Evolutionary conservation across 1,140 invertebrate species (phyloP).

Genomic region (Venustaconcha ellipsiformis): DNA sequence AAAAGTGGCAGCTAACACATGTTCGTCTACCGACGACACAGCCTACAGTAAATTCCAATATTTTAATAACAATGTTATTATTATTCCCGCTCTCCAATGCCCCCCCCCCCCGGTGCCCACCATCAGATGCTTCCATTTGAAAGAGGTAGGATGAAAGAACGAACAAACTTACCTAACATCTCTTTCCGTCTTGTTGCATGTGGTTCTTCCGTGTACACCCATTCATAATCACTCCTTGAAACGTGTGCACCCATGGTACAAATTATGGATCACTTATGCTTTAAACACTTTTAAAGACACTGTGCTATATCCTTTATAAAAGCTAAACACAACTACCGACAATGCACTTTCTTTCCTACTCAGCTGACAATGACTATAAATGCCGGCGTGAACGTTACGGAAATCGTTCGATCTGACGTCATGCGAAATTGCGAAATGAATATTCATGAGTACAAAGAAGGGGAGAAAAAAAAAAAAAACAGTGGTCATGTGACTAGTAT

Average conservation of each 20-base stretch:
- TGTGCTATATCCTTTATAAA: neutral
- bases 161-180: slow-evolving; percentile 84
- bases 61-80: too few relatives aligned
- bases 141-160: neutral
- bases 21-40: too few relatives aligned
- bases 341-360: neutral
- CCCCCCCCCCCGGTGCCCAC: too few relatives aligned
- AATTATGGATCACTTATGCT: neutral
- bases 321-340: neutral
- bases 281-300: neutral
- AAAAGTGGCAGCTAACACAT: too few relatives aligned
- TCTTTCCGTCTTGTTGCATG: slow-evolving; percentile 94
- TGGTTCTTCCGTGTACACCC: slow-evolving; percentile 97
- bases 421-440: slow-evolving; percentile 5
- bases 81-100: too few relatives aligned
- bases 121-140: too few relatives aligned
- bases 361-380: slow-evolving; percentile 1
- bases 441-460: slow-evolving; percentile 36
- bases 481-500: slow-evolving; percentile 8
- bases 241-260: slow-evolving; percentile 86
- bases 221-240: slow-evolving; percentile 93
- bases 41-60: too few relatives aligned
- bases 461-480: slow-evolving; percentile 2
- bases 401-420: slow-evolving; percentile 34
- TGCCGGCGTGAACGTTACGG: slow-evolving; percentile 8